Base-by-base conservation (phyloP, 2,888 invertebrate genomes). In the Gastracanthus pulcherrimus region DNA sequence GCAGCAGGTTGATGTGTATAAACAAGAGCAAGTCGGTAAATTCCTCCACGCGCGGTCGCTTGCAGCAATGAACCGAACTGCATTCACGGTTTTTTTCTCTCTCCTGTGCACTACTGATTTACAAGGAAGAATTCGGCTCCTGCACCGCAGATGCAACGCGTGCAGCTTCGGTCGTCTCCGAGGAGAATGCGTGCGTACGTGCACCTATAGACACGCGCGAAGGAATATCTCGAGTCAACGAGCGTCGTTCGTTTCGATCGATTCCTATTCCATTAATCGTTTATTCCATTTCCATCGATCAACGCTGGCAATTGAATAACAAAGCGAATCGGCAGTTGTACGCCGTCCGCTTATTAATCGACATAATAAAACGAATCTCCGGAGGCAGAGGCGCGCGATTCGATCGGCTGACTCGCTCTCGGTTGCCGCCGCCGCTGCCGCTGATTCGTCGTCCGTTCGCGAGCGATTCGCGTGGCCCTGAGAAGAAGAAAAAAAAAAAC, bases 221-320 rank as follows among this genome's bases (percentile, higher is more conserved):
- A 38, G 38, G 9, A 13, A 45, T 45, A n/a, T n/a, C n/a, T n/a
- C n/a, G n/a, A n/a, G 60, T 67, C n/a, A 9, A 34, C 64, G 66
- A 67, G 26, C 72, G 41, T 36, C 51, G 38, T 26, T 62, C n/a
- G 34, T 62, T 48, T 66, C 74, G 66, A 77, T 77, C 72, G 69
- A 77, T 78, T 70, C 75, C 74, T 51, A 78, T 74, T 67, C 74
- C 77, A 74, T 77, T 77, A 77, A 81, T 77, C 81, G 74, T 74
- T 81, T 81, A 77, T 81, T 81, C 70, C 77, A 81, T 81, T 81
- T 77, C 62, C 74, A 78, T 81, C 70, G 81, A 81, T 81, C 77
- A 78, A 75, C 62, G 51, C 19, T 70, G 74, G 69, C 77, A 81
- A 81, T 81, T 77, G 81, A 81, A 77, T 78, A 78, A 78, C 78